Base-by-base conservation (phyloP, 2,888 invertebrate genomes). In the Glaucopsyche alexis region DNA sequence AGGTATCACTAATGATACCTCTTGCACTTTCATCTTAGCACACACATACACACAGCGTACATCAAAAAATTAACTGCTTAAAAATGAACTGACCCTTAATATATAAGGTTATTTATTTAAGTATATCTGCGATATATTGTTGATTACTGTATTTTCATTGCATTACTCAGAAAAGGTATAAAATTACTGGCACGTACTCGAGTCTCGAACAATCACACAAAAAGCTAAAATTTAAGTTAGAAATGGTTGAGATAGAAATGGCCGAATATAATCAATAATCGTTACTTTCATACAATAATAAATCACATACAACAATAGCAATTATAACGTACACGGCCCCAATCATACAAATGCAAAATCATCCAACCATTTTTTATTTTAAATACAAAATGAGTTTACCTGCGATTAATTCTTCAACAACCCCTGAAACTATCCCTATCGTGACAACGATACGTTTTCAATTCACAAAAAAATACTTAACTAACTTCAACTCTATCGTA, bases 401-500 rank as follows among this genome's bases (percentile, higher is more conserved):
- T 91, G 91, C 82, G 81, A 86, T 88, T 89, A 87, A 90, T 91
- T 90, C 89, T 90, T 86, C 84, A 84, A 81, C 87, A 85, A 87
- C 89, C 91, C 91, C 87, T 84, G 83, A 87, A 87, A 87, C 86
- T 85, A 84, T 85, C 84, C 87, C 81, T 84, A 79, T 82, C 80
- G 83, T 82, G 45, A 79, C 83, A 73, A 83, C 75, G 3, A 75
- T 79, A 79, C 8, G 49, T 67, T 42, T 72, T 9, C 72, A 6
- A 5, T 8, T 69, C 0, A 0, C 29, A 52, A 71, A 65, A 3
- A 9, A 8, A 9, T 6, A 1, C 9, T 19, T 7, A 19, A 16
- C 50, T 7, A 60, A 60, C 7, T 13, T 29, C 13, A 9, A 38
- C 60, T 45, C 74, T 1, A 76, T 50, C 29, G 69, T 77, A 14